These are phyloP conservation scores for Noctua pronuba DNA, from an alignment of 2,888 invertebrate species.

Conservation along the genomic window DNA sequence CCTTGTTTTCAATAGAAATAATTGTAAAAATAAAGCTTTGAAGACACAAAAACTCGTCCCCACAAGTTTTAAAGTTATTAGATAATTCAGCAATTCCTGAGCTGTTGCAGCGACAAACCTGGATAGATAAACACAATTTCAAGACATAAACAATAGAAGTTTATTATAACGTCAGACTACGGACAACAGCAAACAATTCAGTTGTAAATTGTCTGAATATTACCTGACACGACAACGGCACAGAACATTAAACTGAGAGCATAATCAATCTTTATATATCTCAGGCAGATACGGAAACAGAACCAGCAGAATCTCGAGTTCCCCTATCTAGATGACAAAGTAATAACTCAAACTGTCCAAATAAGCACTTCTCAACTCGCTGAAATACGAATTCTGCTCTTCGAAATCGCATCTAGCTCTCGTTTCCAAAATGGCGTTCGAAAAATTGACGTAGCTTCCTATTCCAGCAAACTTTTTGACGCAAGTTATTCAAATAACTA, in stretches of 20 bases:
- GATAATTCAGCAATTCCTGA: not conserved
- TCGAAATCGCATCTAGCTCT: slow-evolving; percentile 45
- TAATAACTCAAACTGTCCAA: slow-evolving; percentile 56
- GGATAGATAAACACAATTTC: not conserved
- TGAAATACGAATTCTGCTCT: slow-evolving; percentile 43
- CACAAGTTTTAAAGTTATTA: not conserved
- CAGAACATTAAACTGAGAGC: slow-evolving; percentile 20
- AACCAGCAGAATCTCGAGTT: slow-evolving; percentile 32
- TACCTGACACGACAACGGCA: slow-evolving; percentile 4
- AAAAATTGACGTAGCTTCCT: slow-evolving; percentile 31
- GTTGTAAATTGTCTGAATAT: slow-evolving; percentile 26
- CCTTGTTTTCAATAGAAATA: not conserved
- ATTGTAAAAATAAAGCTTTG: not conserved
- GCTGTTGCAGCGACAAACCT: not conserved
- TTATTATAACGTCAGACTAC: not conserved
- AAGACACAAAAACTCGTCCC: not conserved
- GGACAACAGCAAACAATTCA: not conserved
- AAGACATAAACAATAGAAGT: not conserved
- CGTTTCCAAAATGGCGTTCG: slow-evolving; percentile 5
- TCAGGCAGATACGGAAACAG: slow-evolving; percentile 42
- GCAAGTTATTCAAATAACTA: slow-evolving; percentile 37
- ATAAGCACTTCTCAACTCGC: slow-evolving; percentile 47
- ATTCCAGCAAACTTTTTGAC: slow-evolving; percentile 45
- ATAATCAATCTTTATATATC: slow-evolving; percentile 52
- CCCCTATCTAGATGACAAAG: slow-evolving; percentile 39